Conservation (phyloP, 1,140 invertebrate species). For the Drosophila novamexicana region DNA sequence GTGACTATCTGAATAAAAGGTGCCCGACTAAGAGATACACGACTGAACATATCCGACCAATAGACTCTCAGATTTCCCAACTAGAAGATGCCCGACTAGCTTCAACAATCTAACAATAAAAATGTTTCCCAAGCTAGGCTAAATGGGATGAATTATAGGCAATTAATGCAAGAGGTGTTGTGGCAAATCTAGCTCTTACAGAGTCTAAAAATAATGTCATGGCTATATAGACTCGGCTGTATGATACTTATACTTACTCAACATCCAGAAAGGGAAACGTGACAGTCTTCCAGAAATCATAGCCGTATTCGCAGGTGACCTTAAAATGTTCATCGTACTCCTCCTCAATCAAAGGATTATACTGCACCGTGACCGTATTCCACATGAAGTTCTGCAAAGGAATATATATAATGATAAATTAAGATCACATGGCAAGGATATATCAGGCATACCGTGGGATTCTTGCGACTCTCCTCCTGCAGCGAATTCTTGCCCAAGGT, state of each 20-base stretch:
- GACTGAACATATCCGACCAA: too few relatives aligned
- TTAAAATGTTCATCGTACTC: constrained; percentile 96
- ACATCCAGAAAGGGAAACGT: constrained; percentile 97
- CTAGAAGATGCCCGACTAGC: too few relatives aligned
- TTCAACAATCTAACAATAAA: too few relatives aligned
- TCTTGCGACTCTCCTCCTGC: constrained; percentile 92
- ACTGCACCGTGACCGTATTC: constrained; percentile 97
- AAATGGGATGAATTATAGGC: background rate
- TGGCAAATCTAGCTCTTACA: too few relatives aligned
- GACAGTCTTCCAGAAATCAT: constrained; percentile 98
- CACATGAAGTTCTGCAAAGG: constrained; percentile 96
- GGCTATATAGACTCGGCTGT: too few relatives aligned
- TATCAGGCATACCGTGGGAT: constrained; percentile 87
- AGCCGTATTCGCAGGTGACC: constrained; percentile 98
- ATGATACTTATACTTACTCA: constrained; percentile 89
- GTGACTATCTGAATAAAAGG: too few relatives aligned
- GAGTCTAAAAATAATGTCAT: too few relatives aligned
- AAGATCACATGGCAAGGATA: background rate
- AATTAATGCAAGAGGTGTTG: background rate
- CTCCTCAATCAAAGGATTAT: constrained; percentile 96
- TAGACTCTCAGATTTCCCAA: too few relatives aligned
- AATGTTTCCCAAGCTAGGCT: too few relatives aligned
- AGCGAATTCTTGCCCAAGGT: constrained; percentile 94
- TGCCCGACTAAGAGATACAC: too few relatives aligned
- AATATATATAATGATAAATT: constrained; percentile 29